Evolutionary conservation across 2,797 vertebrate species (phyloP).

Genomic region (Gouania willdenowi): DNA sequence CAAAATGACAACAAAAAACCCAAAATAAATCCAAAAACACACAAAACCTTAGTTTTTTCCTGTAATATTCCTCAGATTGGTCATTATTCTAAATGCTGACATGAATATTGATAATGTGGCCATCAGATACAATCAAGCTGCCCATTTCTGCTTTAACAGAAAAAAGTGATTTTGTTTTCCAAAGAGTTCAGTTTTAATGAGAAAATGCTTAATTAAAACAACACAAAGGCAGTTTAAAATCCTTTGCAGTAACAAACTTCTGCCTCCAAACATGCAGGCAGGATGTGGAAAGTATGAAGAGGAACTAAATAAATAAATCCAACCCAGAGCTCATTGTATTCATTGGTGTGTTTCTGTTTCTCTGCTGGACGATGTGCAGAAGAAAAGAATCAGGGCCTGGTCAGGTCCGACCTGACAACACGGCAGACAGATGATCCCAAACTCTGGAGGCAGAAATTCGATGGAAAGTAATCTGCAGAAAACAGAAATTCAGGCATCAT

Average conservation of each 20-base stretch:
- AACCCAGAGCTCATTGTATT: slow-evolving; percentile 14
- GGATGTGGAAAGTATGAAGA: neutral
- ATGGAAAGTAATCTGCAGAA: slow-evolving; percentile 1
- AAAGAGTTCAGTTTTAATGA: too few species aligned
- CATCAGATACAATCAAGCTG: too few species aligned
- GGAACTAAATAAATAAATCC: slow-evolving; percentile 10
- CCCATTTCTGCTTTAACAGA: too few species aligned
- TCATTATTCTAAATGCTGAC: too few species aligned
- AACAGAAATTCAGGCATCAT: slow-evolving; percentile 1
- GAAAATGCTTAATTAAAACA: too few species aligned
- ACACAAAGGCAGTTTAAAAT: too few species aligned
- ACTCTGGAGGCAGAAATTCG: slow-evolving; percentile 6
- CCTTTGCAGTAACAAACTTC: slow-evolving; percentile 19
- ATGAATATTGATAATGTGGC: too few species aligned
- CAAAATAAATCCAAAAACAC: too few species aligned
- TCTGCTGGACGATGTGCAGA: slow-evolving; percentile 50
- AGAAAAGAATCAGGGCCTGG: slow-evolving; percentile 10
- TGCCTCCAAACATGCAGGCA: slow-evolving; percentile 4
- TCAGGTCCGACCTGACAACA: slow-evolving; percentile 26
- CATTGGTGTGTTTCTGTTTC: slow-evolving; percentile 11
- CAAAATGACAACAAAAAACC: too few species aligned
- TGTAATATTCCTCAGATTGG: too few species aligned
- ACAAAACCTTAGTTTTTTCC: too few species aligned
- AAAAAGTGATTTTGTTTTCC: too few species aligned
- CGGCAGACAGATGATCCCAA: neutral